phyloP scores from a whole-genome alignment of 2,113 vertebrate species.

The Pontoporia blainvillei region DNA sequence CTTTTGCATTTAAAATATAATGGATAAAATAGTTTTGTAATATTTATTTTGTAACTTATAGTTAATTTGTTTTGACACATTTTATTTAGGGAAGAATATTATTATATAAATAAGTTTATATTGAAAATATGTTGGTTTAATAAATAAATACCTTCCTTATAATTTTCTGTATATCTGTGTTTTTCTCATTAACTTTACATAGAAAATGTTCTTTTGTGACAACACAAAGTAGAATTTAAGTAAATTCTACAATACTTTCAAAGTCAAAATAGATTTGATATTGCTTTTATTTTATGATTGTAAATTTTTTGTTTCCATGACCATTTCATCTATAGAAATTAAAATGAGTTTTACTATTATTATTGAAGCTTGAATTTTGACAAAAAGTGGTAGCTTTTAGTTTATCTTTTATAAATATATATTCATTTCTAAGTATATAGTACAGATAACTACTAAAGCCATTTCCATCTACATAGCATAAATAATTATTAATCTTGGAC shows the following conservation, averaged over 20 bases:
- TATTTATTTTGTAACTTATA: not conserved
- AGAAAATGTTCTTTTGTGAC: not conserved
- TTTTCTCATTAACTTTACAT: not conserved
- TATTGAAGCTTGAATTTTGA: not conserved
- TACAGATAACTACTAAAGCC: constrained; percentile 59
- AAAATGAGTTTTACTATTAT: not conserved
- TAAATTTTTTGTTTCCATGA: not conserved
- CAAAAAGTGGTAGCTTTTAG: not conserved
- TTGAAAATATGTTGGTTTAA: not conserved
- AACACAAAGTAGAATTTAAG: not conserved
- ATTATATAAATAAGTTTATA: not conserved
- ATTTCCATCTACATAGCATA: constrained; percentile 46
- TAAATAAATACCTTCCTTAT: not conserved
- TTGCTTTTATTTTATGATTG: not conserved
- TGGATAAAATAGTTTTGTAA: not conserved
- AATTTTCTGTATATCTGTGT: not conserved
- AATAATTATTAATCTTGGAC: constrained; percentile 64
- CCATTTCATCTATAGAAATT: not conserved
- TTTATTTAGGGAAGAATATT: constrained; percentile 28
- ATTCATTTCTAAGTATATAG: constrained; percentile 59
- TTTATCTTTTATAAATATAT: not conserved
- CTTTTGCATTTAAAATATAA: constrained; percentile 28
- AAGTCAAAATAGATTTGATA: constrained; percentile 1
- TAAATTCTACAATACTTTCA: not conserved
- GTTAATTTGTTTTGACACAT: not conserved